phyloP scores from a whole-genome alignment of 2,797 vertebrate genomes.

The Cuculus canorus region DNA sequence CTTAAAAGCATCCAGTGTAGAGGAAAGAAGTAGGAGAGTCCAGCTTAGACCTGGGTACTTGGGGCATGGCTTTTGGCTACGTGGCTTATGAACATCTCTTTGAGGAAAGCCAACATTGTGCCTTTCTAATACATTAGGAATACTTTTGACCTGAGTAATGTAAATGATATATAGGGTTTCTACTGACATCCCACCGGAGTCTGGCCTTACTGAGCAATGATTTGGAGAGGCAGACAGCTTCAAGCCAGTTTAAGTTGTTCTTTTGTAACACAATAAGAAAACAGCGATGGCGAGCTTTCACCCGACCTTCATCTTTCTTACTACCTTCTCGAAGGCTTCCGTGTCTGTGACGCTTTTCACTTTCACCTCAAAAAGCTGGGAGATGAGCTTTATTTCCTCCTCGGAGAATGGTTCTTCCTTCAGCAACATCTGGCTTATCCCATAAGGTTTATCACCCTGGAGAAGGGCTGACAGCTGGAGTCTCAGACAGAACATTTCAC shows the following conservation, averaged over 20 bases:
- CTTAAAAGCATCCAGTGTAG: no score
- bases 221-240: neutral
- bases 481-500: conserved; percentile 77
- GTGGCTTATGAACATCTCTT: neutral
- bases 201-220: neutral
- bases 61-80: neutral
- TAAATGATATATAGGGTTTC: neutral
- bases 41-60: neutral
- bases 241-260: neutral
- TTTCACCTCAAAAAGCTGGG: conserved; percentile 70
- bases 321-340: conserved; percentile 77
- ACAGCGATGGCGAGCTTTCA: neutral
- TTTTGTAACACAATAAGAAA: neutral
- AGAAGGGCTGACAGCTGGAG: conserved; percentile 49
- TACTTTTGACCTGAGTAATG: neutral
- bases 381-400: conserved; percentile 44
- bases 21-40: neutral
- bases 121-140: neutral
- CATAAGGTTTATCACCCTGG: neutral
- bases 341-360: conserved; percentile 38
- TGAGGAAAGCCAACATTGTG: neutral
- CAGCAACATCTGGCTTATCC: neutral
- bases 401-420: conserved; percentile 26
- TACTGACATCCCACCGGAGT: neutral
- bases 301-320: neutral